These are phyloP conservation scores for Hepsetus odoe DNA, from an alignment of 2,113 vertebrate genomes.

Conservation along the genomic window DNA sequence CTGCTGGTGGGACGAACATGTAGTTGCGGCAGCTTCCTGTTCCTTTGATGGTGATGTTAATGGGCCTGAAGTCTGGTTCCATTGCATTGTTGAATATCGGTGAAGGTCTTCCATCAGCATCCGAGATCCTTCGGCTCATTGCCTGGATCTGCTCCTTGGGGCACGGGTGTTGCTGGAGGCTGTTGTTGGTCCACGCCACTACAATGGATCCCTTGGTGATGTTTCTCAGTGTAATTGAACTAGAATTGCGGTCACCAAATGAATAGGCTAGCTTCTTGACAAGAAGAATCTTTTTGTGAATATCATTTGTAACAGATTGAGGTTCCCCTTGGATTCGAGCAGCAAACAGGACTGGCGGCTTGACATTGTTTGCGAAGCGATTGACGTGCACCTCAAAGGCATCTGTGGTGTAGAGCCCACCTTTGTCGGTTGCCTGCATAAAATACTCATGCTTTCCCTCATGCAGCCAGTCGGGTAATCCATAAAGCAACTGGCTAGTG, in stretches of 20 bases:
- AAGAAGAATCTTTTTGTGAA: constrained; percentile 92
- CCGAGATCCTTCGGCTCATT: constrained; percentile 82
- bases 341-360: constrained; percentile 84
- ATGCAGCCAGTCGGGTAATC: constrained; percentile 84
- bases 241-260: constrained; percentile 92
- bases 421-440: constrained; percentile 94
- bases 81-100: constrained; percentile 73
- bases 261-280: constrained; percentile 90
- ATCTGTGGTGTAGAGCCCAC: constrained; percentile 85
- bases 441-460: constrained; percentile 94
- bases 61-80: constrained; percentile 88
- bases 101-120: constrained; percentile 77
- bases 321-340: constrained; percentile 87
- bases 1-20: constrained; percentile 83
- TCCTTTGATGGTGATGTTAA: constrained; percentile 81
- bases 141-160: constrained; percentile 85
- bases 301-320: constrained; percentile 77
- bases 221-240: constrained; percentile 86
- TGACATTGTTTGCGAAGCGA: constrained; percentile 82
- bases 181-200: constrained; percentile 96
- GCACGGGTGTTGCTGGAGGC: constrained; percentile 86
- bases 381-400: constrained; percentile 95
- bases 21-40: constrained; percentile 82
- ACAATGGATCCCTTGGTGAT: constrained; percentile 89
- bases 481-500: constrained; percentile 95